phyloP scores from a whole-genome alignment of 2,888 invertebrate genomes.

The Parapristionchus giblindavisi region DNA sequence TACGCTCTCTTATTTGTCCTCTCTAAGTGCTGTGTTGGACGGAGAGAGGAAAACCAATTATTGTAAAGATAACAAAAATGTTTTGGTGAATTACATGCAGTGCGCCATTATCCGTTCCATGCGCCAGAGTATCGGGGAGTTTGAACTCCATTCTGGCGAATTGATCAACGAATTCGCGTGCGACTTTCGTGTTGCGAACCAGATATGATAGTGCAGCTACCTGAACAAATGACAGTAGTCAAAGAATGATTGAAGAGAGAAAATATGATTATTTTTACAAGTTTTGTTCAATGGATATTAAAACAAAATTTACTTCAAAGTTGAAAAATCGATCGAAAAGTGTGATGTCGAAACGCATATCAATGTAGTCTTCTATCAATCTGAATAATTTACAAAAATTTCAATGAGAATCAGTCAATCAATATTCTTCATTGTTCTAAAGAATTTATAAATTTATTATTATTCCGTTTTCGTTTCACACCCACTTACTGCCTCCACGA shows the following conservation, averaged over 20 bases:
- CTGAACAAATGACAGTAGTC: no score
- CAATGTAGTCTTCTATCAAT: slow-evolving; percentile 4
- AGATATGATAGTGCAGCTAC: slow-evolving; percentile 4
- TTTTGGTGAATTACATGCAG: slow-evolving; percentile 30
- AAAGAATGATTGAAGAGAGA: no score
- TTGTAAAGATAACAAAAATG: no score
- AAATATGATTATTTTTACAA: neutral
- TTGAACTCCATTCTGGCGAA: slow-evolving; percentile 26
- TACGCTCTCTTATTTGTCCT: no score
- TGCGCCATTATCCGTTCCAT: slow-evolving; percentile 35
- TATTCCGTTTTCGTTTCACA: no score
- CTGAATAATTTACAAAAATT: no score
- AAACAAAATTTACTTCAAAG: neutral
- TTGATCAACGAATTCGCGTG: neutral
- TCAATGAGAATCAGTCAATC: no score
- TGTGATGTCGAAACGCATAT: slow-evolving; percentile 10
- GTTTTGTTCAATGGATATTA: neutral
- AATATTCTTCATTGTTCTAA: no score
- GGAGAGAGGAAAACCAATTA: no score
- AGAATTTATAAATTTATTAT: no score
- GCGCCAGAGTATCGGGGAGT: neutral
- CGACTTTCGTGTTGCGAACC: slow-evolving; percentile 3
- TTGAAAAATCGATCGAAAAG: slow-evolving; percentile 30
- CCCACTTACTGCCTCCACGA: no score
- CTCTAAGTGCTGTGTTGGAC: no score